phyloP scores from a whole-genome alignment of 2,113 vertebrate species.

The Cottus gobio region DNA sequence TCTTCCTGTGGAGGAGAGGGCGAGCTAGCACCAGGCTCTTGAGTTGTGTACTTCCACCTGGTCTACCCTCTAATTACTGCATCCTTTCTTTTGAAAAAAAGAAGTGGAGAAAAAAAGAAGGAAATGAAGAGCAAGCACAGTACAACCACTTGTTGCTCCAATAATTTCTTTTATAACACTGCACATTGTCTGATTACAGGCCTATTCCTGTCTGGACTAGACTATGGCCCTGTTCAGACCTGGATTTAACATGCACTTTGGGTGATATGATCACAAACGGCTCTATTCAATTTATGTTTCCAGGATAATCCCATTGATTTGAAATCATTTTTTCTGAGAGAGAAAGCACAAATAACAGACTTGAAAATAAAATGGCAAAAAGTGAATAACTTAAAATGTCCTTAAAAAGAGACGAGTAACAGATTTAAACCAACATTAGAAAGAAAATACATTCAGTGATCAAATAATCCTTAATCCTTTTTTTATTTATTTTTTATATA shows the following conservation, averaged over 20 bases:
- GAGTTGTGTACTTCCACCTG: slow-evolving; percentile 81
- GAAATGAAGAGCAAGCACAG: slow-evolving; percentile 63
- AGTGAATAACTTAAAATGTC: not conserved
- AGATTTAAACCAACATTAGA: not conserved
- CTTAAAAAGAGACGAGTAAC: not conserved
- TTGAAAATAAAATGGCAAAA: not conserved
- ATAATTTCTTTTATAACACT: slow-evolving; percentile 69
- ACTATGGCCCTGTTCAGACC: not conserved
- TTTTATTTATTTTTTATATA: not conserved
- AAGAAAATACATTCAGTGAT: not conserved
- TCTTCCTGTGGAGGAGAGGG: slow-evolving; percentile 74
- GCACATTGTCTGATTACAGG: slow-evolving; percentile 14
- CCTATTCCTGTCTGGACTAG: not conserved
- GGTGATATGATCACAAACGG: not conserved
- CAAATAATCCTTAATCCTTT: not conserved
- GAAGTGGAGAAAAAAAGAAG: slow-evolving; percentile 39
- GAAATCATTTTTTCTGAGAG: not conserved
- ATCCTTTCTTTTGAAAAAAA: slow-evolving; percentile 71
- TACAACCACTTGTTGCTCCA: slow-evolving; percentile 78
- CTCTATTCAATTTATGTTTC: not conserved
- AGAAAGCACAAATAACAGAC: not conserved
- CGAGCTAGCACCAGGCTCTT: slow-evolving; percentile 74
- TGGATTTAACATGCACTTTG: not conserved
- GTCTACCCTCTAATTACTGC: slow-evolving; percentile 80
- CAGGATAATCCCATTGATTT: not conserved